Conservation (phyloP, 2,888 invertebrate genomes). For the Ceriagrion tenellum region DNA sequence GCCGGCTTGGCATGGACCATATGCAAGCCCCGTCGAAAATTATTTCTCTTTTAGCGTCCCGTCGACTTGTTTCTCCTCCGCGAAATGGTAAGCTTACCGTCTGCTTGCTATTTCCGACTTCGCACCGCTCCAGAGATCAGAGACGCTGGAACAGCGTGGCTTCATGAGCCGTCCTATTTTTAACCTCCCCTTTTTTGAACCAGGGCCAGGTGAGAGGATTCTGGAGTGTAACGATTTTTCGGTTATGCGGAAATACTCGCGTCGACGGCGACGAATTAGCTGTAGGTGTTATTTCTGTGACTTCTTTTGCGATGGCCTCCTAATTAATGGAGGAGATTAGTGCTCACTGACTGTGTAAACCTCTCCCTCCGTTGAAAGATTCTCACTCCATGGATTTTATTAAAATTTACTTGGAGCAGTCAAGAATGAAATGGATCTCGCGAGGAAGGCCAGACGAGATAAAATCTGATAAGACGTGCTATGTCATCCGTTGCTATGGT, state of each 20-base stretch:
- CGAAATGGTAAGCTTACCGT: neutral
- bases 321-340: neutral
- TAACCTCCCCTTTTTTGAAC: neutral
- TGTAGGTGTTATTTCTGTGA: neutral
- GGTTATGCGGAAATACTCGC: slow-evolving; percentile 20
- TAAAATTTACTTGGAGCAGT: neutral
- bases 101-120: neutral
- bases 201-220: neutral
- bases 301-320: neutral
- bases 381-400: neutral
- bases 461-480: no score
- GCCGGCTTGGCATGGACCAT: neutral
- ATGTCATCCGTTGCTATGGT: no score
- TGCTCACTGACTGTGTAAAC: neutral
- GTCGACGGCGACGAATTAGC: neutral
- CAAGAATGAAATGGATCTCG: no score
- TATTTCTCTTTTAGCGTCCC: neutral
- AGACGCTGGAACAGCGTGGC: neutral
- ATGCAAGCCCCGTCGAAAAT: neutral
- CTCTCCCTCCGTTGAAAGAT: neutral
- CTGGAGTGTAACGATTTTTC: slow-evolving; percentile 10
- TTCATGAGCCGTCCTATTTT: neutral
- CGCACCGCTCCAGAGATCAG: neutral
- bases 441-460: no score
- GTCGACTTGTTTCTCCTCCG: neutral